Evolutionary conservation across 2,113 vertebrate genomes (phyloP), one percentile per base, ranked within the genome.

Genomic region (Cochlearius cochlearius): DNA sequence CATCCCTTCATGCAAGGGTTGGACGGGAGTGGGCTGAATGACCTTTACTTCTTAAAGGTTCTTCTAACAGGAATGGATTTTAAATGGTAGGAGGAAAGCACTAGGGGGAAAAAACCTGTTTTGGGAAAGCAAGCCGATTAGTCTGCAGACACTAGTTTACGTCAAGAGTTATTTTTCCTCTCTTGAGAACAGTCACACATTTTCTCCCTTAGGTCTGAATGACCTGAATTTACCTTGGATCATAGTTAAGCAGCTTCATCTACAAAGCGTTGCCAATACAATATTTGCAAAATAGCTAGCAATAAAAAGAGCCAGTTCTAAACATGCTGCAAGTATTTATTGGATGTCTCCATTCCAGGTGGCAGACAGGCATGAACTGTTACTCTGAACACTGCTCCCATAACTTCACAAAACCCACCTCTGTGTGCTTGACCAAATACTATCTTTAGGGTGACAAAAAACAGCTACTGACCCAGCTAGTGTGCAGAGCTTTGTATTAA

Each of bases 11-110:
- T 32, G 56, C 23, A 30, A n/a, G 27, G 29, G 3, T 26, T 78
- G 72, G 23, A 16, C 22, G 5, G 53, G 30, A 49, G 52, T 2
- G 34, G 2, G 0, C 11, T 1, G 7, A 10, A 36, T 15, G 21
- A 52, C 64, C 75, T 90, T 63, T n/a, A 56, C 21, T 36, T 50
- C 66, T 34, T 58, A 32, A 21, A 55, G 9, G 15, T 45, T 68
- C 27, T 76, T 64, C 41, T 23, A 6, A 4, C 9, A 52, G 19
- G 16, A 68, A 8, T 32, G 32, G 19, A 55, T 63, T 47, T 63
- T 47, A 53, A 71, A 58, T 30, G 72, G 32, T 32, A 12, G n/a
- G 15, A 60, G 64, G 18, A 63, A 74, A 77, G 59, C 39, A 27
- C 17, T 43, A 25, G 26, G 34, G 50, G 50, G 14, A 5, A 5